Evolutionary conservation across 2,888 invertebrate genomes (phyloP).

Genomic region (Palloptera scutellata): DNA sequence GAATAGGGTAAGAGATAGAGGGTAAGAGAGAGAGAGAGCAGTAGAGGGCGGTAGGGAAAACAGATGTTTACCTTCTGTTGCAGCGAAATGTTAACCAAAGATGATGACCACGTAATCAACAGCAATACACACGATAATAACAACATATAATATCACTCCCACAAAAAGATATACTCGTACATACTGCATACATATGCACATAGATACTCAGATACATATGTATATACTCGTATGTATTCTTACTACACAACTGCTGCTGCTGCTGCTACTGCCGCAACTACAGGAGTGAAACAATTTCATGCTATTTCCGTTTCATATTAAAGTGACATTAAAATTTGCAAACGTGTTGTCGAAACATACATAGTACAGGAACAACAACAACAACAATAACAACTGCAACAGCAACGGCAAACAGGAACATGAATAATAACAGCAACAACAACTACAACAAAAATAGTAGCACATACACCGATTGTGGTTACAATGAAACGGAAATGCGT

Average conservation of each 20-base stretch:
- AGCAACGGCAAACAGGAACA: conserved; percentile 27
- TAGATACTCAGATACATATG: not conserved
- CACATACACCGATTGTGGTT: conserved; percentile 38
- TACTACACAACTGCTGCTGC: not conserved
- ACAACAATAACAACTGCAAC: conserved; percentile 29
- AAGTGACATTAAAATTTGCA: conserved; percentile 43
- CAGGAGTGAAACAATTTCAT: conserved; percentile 40
- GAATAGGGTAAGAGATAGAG: not conserved
- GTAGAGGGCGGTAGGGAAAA: not conserved
- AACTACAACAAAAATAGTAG: conserved; percentile 14
- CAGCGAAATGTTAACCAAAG: conserved; percentile 20
- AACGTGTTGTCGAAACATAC: conserved; percentile 22
- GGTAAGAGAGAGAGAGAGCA: not conserved
- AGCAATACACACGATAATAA: conserved; percentile 30
- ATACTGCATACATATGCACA: conserved; percentile 8
- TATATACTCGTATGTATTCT: conserved; percentile 16
- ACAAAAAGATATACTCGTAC: conserved; percentile 5
- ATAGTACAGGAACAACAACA: conserved; percentile 7
- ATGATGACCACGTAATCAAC: conserved; percentile 38
- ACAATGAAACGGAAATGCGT: conserved; percentile 41
- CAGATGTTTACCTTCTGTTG: not conserved
- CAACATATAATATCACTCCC: conserved; percentile 8
- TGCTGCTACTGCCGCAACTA: conserved; percentile 16
- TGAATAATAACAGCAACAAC: conserved; percentile 27
- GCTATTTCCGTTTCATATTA: conserved; percentile 44